Percentiles rank a stretch among this genome's conserved stretches.
Evolutionary conservation across 1,140 invertebrate species (phyloP).

Genomic region (Spodoptera litura): DNA sequence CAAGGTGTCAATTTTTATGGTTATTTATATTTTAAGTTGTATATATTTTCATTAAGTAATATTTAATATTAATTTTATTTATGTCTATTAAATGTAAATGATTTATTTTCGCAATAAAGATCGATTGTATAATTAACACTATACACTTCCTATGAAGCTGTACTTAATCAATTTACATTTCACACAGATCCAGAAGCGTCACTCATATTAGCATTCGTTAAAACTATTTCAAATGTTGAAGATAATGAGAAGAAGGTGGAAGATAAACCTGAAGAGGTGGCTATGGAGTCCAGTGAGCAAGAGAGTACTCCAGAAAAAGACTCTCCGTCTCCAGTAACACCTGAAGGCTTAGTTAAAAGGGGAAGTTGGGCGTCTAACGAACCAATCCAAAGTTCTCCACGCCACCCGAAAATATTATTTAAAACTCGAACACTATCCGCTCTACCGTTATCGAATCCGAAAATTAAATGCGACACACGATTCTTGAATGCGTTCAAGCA

Average conservation of each 20-base stretch:
- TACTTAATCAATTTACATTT: slow-evolving; percentile 28
- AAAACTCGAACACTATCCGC: slow-evolving; percentile 83
- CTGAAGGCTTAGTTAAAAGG: slow-evolving; percentile 66
- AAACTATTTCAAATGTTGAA: slow-evolving; percentile 63
- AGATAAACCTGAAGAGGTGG: slow-evolving; percentile 59
- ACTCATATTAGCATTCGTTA: slow-evolving; percentile 65
- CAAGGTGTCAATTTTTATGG: no score
- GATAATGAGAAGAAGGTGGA: slow-evolving; percentile 59
- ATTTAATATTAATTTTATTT: no score
- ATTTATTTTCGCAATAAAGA: no score
- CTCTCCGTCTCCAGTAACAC: slow-evolving; percentile 67
- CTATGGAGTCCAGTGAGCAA: slow-evolving; percentile 63
- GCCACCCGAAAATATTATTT: slow-evolving; percentile 77
- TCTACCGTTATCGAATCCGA: slow-evolving; percentile 74
- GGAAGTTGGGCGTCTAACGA: slow-evolving; percentile 73
- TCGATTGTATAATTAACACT: neutral
- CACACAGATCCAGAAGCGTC: slow-evolving; percentile 75
- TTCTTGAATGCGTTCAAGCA: slow-evolving; percentile 78
- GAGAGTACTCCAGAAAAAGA: slow-evolving; percentile 75
- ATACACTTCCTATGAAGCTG: neutral
- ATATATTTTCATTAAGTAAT: no score
- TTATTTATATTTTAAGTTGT: no score
- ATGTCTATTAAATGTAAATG: no score
- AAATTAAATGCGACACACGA: slow-evolving; percentile 75
- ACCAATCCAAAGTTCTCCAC: slow-evolving; percentile 67